These are phyloP conservation scores for Netelia melanura DNA, from an alignment of 2,888 invertebrate genomes.

Conservation along the genomic window DNA sequence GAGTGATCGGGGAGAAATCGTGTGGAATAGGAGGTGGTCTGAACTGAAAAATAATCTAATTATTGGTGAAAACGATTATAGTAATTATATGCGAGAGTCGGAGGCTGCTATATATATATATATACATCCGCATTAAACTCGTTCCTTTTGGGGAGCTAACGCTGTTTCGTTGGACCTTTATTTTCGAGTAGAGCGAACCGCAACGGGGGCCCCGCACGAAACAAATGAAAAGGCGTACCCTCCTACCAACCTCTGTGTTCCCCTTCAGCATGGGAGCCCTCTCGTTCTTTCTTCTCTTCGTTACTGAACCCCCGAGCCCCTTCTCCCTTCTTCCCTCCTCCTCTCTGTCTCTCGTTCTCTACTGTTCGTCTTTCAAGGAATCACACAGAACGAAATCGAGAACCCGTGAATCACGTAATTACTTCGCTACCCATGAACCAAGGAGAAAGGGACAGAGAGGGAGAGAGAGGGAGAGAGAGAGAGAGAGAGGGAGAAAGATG, in stretches of 20 bases:
- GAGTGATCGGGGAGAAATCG: conserved; percentile 58
- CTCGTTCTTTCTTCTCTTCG: conserved; percentile 37
- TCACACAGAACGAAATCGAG: conserved; percentile 71
- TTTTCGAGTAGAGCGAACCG: conserved; percentile 65
- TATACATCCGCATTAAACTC: conserved; percentile 56
- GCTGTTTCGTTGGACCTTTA: conserved; percentile 66
- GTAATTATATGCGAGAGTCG: conserved; percentile 80
- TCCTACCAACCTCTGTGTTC: conserved; percentile 69
- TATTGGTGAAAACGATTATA: conserved; percentile 84
- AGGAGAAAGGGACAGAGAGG: conserved; percentile 40
- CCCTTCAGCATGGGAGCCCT: conserved; percentile 7
- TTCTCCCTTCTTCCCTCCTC: too few species aligned
- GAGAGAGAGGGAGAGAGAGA: conserved; percentile 39
- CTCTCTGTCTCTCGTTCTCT: too few species aligned
- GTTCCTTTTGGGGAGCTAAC: conserved; percentile 19
- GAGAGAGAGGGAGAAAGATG: conserved; percentile 33
- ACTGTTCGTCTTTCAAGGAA: conserved; percentile 77
- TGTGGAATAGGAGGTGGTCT: conserved; percentile 71
- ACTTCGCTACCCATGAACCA: conserved; percentile 51
- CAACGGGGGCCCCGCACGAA: conserved; percentile 61
- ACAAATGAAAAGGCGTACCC: conserved; percentile 83
- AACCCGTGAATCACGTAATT: conserved; percentile 69
- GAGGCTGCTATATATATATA: conserved; percentile 47
- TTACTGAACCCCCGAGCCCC: conserved; percentile 41
- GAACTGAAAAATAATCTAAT: conserved; percentile 84